These are phyloP conservation scores for Syrrhaptes paradoxus DNA, from an alignment of 2,113 vertebrate species.

Conservation along the genomic window DNA sequence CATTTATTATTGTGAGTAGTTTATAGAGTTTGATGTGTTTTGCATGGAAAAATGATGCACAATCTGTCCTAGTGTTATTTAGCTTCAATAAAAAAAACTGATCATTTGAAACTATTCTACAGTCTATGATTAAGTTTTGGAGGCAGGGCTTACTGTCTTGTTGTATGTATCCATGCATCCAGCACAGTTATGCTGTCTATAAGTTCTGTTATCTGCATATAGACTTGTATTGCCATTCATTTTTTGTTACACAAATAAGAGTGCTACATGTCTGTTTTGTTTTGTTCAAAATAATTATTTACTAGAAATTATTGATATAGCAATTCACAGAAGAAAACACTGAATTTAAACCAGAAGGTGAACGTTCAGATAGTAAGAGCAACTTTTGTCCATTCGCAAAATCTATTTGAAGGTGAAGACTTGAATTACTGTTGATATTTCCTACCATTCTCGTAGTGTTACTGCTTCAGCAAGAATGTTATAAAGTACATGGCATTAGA, in stretches of 20 bases:
- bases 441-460: not conserved
- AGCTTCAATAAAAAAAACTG: not conserved
- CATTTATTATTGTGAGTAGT: not conserved
- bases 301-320: not conserved
- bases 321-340: not conserved
- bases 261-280: not conserved
- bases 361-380: not conserved
- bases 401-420: not conserved
- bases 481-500: not conserved
- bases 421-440: not conserved
- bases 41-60: not conserved
- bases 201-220: not conserved
- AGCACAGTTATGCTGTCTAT: not conserved
- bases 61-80: not conserved
- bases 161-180: not conserved
- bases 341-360: not conserved
- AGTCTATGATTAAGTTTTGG: not conserved
- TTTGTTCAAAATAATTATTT: not conserved
- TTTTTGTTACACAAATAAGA: not conserved
- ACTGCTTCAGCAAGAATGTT: not conserved
- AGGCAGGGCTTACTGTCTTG: not conserved
- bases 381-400: not conserved
- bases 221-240: not conserved
- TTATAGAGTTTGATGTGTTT: not conserved
- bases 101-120: not conserved